Base-by-base conservation (phyloP, 2,113 vertebrate species). In the Pagrus major region DNA sequence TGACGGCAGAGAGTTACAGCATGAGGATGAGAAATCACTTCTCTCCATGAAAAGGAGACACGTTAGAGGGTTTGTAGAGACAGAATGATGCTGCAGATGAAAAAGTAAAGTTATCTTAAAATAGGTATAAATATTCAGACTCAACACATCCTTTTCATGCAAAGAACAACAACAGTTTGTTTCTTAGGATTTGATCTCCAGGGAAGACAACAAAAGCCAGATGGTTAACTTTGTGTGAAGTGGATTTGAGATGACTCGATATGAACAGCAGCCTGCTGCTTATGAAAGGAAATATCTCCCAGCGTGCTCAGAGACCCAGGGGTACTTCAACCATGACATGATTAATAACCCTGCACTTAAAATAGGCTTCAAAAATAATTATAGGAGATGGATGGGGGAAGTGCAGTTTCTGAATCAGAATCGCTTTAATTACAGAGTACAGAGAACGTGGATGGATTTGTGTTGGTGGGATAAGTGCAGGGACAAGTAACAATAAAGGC, bases 271-370 rank as follows among this genome's bases (percentile, higher is more conserved):
- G 71, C 56, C 70, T 27, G 12, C 56, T 59, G 56, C 66, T 39
- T 47, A 29, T 68, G 67, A 73, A 58, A 74, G 69, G 20, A 81
- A 65, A 70, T 52, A 52, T 78, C 41, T 85, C 68, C 55, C 73
- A 78, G 73, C 78, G 58, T 81, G 68, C 49, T 46, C 1, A 0
- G 78, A 25, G 73, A 16, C 68, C 49, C 63, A 20, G 68, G 55
- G 58, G 74, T 14, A 39, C 78, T 51, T 74, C 78, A 74, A 41
- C 63, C 69, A 58, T 47, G 58, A 74, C 79, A 70, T 74, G 84
- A 78, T 78, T 82, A 81, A 86, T 86, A 82, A 86, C 78, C 58
- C 69, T 37, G 74, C 64, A 78, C 78, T 78, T 75, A 82, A 77
- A 86, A 78, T 74, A 74, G 79, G 70, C 74, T 60, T 69, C 35